Conservation (phyloP, 2,797 vertebrate species). For the Chaetophractus vellerosus region DNA sequence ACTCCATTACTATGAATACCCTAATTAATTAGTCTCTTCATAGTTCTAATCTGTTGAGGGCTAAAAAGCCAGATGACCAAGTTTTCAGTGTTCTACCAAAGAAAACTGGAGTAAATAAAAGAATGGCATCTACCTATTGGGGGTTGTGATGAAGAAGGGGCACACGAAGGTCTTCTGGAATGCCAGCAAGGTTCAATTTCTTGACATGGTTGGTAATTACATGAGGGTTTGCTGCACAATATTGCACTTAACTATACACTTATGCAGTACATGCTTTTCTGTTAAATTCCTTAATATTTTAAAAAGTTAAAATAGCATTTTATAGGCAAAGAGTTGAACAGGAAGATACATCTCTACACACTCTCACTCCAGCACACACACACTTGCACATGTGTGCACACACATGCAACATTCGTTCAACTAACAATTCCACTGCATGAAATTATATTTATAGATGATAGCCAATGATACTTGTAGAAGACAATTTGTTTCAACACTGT, state of each 20-base stretch:
- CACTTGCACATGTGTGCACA: fast-evolving
- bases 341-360: not conserved
- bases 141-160: not conserved
- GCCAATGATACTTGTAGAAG: not conserved
- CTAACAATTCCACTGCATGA: not conserved
- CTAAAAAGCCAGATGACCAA: not conserved
- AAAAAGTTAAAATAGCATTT: not conserved
- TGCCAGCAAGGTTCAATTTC: not conserved
- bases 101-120: not conserved
- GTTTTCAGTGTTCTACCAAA: not conserved
- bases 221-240: not conserved
- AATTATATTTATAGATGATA: not conserved
- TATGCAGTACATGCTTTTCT: not conserved
- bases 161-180: not conserved
- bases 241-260: not conserved
- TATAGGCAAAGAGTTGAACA: not conserved
- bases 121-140: not conserved
- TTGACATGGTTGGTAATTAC: not conserved
- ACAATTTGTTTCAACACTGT: not conserved
- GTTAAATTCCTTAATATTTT: not conserved
- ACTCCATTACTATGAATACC: not conserved
- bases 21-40: not conserved
- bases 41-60: not conserved
- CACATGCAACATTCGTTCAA: not conserved
- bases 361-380: not conserved